phyloP scores from a whole-genome alignment of 2,797 vertebrate species.

The Muscicapa striata region DNA sequence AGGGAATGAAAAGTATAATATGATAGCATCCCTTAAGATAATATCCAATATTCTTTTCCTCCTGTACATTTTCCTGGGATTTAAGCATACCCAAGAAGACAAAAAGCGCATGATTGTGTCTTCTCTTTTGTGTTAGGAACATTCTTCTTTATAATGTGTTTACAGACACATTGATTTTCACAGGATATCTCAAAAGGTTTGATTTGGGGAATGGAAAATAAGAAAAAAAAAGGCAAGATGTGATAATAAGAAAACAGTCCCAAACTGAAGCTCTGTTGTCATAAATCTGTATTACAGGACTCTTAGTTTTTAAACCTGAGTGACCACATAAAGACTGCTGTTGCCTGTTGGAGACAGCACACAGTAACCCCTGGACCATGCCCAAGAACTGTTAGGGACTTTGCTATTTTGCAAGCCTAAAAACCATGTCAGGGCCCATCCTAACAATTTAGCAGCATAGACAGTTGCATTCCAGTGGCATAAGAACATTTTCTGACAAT shows the following conservation, averaged over 20 bases:
- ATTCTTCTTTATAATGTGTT: background rate
- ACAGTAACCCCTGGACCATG: background rate
- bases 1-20: background rate
- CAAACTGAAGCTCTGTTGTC: background rate
- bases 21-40: background rate
- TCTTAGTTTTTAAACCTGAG: background rate
- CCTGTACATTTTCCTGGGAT: background rate
- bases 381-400: background rate
- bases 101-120: background rate
- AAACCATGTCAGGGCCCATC: background rate
- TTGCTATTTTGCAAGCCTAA: background rate
- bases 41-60: background rate
- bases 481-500: background rate
- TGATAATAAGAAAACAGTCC: background rate
- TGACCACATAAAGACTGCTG: background rate
- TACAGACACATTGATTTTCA: background rate
- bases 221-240: background rate
- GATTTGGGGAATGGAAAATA: background rate
- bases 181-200: background rate
- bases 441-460: background rate
- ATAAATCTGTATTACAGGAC: background rate
- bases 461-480: background rate
- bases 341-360: background rate
- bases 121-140: background rate
- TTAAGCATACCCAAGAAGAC: background rate